Evolutionary conservation across 1,140 invertebrate genomes (phyloP).

Genomic region (Pinna nobilis): DNA sequence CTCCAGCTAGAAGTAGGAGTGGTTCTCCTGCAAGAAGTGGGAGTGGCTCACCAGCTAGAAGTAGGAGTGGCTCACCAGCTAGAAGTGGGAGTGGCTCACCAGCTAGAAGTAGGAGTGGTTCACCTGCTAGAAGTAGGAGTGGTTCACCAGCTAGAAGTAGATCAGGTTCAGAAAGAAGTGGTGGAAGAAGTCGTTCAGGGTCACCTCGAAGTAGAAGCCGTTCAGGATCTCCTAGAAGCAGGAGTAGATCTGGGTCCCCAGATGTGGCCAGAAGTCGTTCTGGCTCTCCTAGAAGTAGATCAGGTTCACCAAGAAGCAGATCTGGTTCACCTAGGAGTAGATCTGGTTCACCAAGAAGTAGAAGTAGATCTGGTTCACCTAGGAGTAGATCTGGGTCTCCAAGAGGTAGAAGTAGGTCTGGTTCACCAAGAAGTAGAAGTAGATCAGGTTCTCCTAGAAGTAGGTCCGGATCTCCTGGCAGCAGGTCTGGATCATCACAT

Average conservation of each 20-base stretch:
- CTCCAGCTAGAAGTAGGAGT: conserved; percentile 35
- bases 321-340: conserved; percentile 45
- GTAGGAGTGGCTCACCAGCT: conserved; percentile 16
- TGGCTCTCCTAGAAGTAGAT: conserved; percentile 34
- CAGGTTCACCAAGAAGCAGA: conserved; percentile 41
- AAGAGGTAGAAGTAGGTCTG: conserved; percentile 36
- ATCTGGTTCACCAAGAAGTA: conserved; percentile 41
- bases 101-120: conserved; percentile 16
- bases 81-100: conserved; percentile 30
- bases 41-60: conserved; percentile 42
- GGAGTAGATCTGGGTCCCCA: conserved; percentile 40
- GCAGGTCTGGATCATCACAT: conserved; percentile 14
- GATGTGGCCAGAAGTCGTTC: conserved; percentile 38
- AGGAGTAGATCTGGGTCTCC: conserved; percentile 27
- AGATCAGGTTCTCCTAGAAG: conserved; percentile 28
- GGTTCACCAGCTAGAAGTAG: conserved; percentile 25
- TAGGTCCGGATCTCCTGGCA: conserved; percentile 27
- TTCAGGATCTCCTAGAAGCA: conserved; percentile 32
- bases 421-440: conserved; percentile 41
- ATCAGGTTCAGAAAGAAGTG: conserved; percentile 27
- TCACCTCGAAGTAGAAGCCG: conserved; percentile 32
- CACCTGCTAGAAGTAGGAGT: conserved; percentile 25
- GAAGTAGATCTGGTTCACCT: conserved; percentile 39
- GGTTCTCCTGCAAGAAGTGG: conserved; percentile 45
- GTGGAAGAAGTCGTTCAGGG: not conserved